phyloP scores from a whole-genome alignment of 2,797 vertebrate genomes.

The Lithobates sylvaticus region DNA sequence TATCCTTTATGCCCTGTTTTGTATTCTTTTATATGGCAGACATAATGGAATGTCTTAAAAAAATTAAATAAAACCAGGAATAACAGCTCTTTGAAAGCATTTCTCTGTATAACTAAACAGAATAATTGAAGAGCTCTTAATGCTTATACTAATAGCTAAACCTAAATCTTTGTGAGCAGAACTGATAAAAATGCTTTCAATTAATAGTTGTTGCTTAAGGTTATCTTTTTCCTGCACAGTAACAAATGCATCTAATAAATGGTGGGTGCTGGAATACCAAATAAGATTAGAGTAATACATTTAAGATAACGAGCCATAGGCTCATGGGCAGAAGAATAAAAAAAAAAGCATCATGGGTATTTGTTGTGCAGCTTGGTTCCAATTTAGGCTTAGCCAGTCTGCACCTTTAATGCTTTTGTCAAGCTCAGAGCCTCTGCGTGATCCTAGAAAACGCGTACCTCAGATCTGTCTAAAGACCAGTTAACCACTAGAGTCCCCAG shows the following conservation, averaged over 20 bases:
- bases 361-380: slow-evolving; percentile 21
- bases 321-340: slow-evolving; percentile 66
- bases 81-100: slow-evolving; percentile 29
- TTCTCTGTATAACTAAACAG: slow-evolving; percentile 34
- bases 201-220: slow-evolving; percentile 70
- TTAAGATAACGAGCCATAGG: slow-evolving; percentile 62
- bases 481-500: not conserved
- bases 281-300: slow-evolving; percentile 72
- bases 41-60: slow-evolving; percentile 33
- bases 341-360: not conserved
- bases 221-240: slow-evolving; percentile 72
- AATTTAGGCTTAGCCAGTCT: not conserved
- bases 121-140: slow-evolving; percentile 26
- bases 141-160: slow-evolving; percentile 42
- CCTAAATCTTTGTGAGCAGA: slow-evolving; percentile 8
- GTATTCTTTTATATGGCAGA: not conserved
- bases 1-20: slow-evolving; percentile 30
- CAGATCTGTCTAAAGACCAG: not conserved
- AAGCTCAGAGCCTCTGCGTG: not conserved
- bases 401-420: not conserved
- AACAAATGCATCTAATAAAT: slow-evolving; percentile 67
- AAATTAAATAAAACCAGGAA: slow-evolving; percentile 35
- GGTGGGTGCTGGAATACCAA: slow-evolving; percentile 65
- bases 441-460: not conserved
- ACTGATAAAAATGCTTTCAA: slow-evolving; percentile 70